Base-by-base conservation (phyloP, 1,140 invertebrate genomes). In the Penaeus indicus region DNA sequence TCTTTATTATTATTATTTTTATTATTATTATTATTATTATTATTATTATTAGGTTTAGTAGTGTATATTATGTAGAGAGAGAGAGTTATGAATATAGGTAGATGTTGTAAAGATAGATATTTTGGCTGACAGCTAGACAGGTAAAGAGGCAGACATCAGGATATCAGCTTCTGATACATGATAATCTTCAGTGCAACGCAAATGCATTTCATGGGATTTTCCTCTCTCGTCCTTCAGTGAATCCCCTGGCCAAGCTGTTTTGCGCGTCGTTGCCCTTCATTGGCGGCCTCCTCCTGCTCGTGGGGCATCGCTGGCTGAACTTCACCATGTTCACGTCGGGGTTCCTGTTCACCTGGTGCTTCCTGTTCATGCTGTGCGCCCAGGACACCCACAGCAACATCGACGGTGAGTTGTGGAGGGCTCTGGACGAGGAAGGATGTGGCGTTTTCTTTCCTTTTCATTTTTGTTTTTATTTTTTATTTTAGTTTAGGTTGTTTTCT, bases 261-360 rank as follows among this genome's bases (percentile, higher is more conserved):
- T 94, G 93, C 88, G 94, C 93, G 0, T 85, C 93, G 1, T 91
- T 94, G 11, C 88, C 95, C 18, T 94, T 96, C 90, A 84, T 94
- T 61, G 95, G 95, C 5, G 18, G 95, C 0, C 94, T 95, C 85
- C 88, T 94, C 0, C 94, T 94, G 86, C 94, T 94, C 91, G 93
- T 94, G 67, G 95, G 95, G 11, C 95, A 95, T 91, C 92, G 93
- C 25, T 95, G 94, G 92, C 95, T 95, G 91, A 94, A 94, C 91
- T 93, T 93, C 86, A 94, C 95, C 91, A 93, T 95, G 92, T 95
- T 95, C 90, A 89, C 95, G 7, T 89, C 92, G 27, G 92, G 92
- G 79, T 92, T 92, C 86, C 72, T 91, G 61, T 89, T 86, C 64
- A 75, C 78, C 5, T 91, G 90, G 90, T 88, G 86, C 32, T 32